Conservation (phyloP, 2,113 vertebrate species). For the Sorex araneus region DNA sequence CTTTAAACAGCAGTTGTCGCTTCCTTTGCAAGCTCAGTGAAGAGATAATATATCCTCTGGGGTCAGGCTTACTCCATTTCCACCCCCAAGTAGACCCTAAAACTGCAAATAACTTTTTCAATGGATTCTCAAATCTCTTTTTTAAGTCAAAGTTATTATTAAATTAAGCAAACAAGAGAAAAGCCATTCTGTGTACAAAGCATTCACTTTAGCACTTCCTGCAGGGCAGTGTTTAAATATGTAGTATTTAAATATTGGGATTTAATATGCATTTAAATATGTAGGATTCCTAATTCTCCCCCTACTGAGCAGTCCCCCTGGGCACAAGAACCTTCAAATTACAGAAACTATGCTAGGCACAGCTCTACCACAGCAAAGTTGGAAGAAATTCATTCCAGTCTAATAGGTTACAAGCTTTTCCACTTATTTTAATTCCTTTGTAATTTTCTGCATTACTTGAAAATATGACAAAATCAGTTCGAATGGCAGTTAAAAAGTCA, state of each 20-base stretch:
- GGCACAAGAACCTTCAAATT: neutral
- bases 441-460: constrained; percentile 4
- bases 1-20: constrained; percentile 70
- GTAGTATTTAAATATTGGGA: constrained; percentile 25
- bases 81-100: constrained; percentile 15
- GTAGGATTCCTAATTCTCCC: neutral
- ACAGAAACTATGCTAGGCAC: neutral
- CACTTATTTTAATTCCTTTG: constrained; percentile 41
- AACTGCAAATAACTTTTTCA: constrained; percentile 65
- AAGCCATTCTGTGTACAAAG: neutral
- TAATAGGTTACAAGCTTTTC: neutral
- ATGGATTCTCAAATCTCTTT: constrained; percentile 57
- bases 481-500: constrained; percentile 45
- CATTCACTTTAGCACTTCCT: constrained; percentile 32
- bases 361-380: neutral
- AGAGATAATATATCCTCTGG: constrained; percentile 65
- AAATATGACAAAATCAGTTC: constrained; percentile 13
- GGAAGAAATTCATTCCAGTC: neutral
- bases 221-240: constrained; percentile 27
- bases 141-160: constrained; percentile 71
- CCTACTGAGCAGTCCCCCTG: neutral
- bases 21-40: constrained; percentile 24
- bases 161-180: constrained; percentile 70
- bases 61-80: constrained; percentile 52
- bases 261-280: constrained; percentile 8